Evolutionary conservation across 2,113 vertebrate genomes (phyloP).

Genomic region (Spermophilus dauricus): DNA sequence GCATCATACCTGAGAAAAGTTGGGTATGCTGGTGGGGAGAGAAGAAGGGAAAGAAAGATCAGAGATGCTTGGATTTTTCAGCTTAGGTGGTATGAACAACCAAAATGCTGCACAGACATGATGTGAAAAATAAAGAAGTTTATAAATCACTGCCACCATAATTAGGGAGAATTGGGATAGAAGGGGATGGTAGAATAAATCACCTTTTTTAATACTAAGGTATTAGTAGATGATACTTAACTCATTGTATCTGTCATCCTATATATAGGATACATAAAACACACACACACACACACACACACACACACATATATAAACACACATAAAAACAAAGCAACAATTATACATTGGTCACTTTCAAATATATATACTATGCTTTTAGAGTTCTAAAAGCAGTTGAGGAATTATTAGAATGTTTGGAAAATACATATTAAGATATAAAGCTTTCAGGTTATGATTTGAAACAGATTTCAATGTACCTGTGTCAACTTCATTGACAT

Average conservation of each 20-base stretch:
- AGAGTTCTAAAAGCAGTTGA: background rate
- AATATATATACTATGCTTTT: background rate
- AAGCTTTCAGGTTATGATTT: background rate
- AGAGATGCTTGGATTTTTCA: background rate
- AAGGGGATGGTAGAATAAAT: background rate
- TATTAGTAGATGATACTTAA: background rate
- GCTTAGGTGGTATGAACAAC: background rate
- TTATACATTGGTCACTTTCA: background rate
- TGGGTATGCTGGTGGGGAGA: background rate
- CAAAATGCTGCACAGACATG: background rate
- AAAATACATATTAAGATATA: background rate
- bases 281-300: no score
- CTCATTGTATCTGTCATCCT: background rate
- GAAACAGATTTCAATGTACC: background rate
- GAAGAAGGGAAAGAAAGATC: accelerated
- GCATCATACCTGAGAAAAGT: background rate
- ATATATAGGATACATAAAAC: background rate
- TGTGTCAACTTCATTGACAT: background rate
- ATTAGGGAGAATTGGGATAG: background rate
- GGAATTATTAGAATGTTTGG: background rate
- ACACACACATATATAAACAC: no score
- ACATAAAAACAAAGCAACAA: no score
- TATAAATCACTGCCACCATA: background rate
- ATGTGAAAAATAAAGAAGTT: background rate
- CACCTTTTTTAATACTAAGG: background rate